Base-by-base conservation (phyloP, 2,797 vertebrate genomes). In the Steatocranus sp. region DNA sequence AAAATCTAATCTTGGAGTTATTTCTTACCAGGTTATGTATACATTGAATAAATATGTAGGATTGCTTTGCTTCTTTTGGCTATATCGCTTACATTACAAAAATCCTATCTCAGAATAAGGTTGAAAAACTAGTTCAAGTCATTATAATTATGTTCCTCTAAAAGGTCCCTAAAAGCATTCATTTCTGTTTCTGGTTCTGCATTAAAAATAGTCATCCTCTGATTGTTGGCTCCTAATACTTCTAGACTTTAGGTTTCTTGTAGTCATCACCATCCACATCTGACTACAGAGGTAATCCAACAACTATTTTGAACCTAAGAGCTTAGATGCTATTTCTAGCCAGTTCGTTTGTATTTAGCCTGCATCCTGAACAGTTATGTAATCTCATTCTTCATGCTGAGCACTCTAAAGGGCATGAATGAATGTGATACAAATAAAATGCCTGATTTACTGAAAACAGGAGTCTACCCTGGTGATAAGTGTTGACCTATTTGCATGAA, bases 401-500 rank as follows among this genome's bases (percentile, higher is more conserved):
- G 7, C 20, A 10, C n/a, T 53, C 76, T 18, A 7, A 58, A 51
- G 3, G 32, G 27, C n/a, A 43, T 38, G 6, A 43, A 56, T 18
- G 10, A 46, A 30, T 20, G 2, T 5, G 66, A 66, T 32, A 15
- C 15, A 23, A 76, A 41, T 61, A 58, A 51, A 75, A 66, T 38
- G 86, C 70, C 70, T 78, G 90, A 86, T 78, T 61, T 76, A 14
- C 58, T 79, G 43, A 41, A 25, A 75, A 80, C 63, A 51, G 58
- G 32, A 76, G 74, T 41, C 48, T 81, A 78, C 20, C 76, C 75
- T 50, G 78, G 87, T 85, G 89, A 74, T 30, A 86, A 75, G 84
- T 91, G 85, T 89, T 79, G 93, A 86, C 90, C 85, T 82, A 90
- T 91, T 91, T 92, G 89, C 87, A 86, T 91, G 51, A 75, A 63